Evolutionary conservation across 2,888 invertebrate species (phyloP).

Genomic region (Synanthedon formicaeformis): DNA sequence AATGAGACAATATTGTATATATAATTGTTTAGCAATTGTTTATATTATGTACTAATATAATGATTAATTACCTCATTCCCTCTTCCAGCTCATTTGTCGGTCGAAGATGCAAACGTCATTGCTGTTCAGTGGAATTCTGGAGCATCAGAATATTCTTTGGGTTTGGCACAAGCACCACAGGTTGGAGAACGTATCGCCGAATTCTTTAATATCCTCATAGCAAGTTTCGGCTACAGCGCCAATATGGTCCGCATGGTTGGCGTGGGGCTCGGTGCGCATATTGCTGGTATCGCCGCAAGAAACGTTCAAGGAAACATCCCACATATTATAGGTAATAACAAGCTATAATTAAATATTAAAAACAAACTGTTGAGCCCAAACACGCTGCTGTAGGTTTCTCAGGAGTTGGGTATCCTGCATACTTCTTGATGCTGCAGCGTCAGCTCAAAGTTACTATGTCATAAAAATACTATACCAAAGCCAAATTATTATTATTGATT

Average conservation of each 20-base stretch:
- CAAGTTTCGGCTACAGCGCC: constrained; percentile 30
- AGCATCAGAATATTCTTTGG: constrained; percentile 30
- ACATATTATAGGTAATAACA: constrained; percentile 39
- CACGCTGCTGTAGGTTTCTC: too few species aligned
- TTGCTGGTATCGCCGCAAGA: constrained; percentile 53
- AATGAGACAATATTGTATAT: not conserved
- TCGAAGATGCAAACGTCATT: constrained; percentile 44
- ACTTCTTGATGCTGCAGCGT: too few species aligned
- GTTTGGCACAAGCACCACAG: constrained; percentile 41
- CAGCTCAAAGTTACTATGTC: too few species aligned
- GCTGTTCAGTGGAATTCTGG: constrained; percentile 55
- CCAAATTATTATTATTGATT: too few species aligned
- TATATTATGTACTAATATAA: not conserved
- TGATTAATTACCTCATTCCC: not conserved
- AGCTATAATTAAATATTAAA: too few species aligned
- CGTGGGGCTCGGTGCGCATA: constrained; percentile 51
- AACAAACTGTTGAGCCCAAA: too few species aligned
- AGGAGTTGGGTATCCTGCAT: too few species aligned
- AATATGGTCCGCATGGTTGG: constrained; percentile 47
- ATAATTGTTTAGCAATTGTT: not conserved
- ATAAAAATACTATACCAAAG: too few species aligned
- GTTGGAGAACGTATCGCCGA: constrained; percentile 37
- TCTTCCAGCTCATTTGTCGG: constrained; percentile 34
- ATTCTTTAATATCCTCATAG: constrained; percentile 45
- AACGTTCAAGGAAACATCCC: constrained; percentile 25